phyloP scores from a whole-genome alignment of 2,888 invertebrate species.

The Hypsopygia costalis region DNA sequence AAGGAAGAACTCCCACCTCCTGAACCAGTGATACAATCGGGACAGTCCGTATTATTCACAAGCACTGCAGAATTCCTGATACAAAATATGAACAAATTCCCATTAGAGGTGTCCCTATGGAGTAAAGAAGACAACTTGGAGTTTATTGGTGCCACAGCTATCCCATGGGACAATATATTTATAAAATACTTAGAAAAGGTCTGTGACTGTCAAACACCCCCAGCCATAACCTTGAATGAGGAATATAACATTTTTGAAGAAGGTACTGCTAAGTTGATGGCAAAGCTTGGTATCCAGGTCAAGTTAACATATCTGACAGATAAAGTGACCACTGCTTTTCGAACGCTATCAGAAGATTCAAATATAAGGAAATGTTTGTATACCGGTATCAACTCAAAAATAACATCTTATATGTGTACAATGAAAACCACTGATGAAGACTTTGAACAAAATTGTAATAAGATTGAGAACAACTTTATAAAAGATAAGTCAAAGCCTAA shows the following conservation, averaged over 20 bases:
- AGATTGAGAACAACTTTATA: conserved; percentile 47
- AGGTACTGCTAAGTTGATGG: conserved; percentile 60
- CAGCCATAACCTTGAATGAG: conserved; percentile 50
- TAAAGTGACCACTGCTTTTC: conserved; percentile 58
- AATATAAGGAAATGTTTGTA: conserved; percentile 56
- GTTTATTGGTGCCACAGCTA: conserved; percentile 49
- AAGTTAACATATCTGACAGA: conserved; percentile 57
- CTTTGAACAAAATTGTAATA: conserved; percentile 54
- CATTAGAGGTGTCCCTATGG: conserved; percentile 62
- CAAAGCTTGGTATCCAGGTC: conserved; percentile 59
- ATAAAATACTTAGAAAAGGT: conserved; percentile 47
- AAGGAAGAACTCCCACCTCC: conserved; percentile 43
- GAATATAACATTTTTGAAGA: conserved; percentile 71
- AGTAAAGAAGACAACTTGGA: conserved; percentile 59
- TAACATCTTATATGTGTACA: conserved; percentile 66
- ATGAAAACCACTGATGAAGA: conserved; percentile 64
- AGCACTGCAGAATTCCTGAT: conserved; percentile 60
- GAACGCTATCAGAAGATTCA: conserved; percentile 67
- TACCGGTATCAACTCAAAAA: conserved; percentile 67
- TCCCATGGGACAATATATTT: conserved; percentile 64
- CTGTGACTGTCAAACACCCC: conserved; percentile 34
- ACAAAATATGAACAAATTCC: conserved; percentile 57
- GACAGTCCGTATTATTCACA: conserved; percentile 65
- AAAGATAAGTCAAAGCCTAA: conserved; percentile 43
- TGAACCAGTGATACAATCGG: conserved; percentile 63